These are phyloP conservation scores for Notechis scutatus DNA, from an alignment of 2,113 vertebrate genomes.

Conservation along the genomic window DNA sequence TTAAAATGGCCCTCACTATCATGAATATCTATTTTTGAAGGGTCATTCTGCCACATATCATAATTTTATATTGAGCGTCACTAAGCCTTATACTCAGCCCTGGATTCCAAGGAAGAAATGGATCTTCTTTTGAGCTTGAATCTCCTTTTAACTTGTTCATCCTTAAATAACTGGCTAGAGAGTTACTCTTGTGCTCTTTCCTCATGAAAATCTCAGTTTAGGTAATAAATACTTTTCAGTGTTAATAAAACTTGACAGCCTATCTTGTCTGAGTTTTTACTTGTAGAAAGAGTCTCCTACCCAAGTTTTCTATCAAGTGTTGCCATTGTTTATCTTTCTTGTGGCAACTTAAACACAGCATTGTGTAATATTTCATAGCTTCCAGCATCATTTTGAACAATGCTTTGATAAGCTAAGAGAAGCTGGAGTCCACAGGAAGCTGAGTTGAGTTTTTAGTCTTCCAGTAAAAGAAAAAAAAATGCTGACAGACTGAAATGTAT, in stretches of 20 bases:
- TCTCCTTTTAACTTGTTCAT: background rate
- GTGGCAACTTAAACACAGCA: background rate
- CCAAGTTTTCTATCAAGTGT: background rate
- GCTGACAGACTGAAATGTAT: constrained; percentile 51
- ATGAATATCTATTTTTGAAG: background rate
- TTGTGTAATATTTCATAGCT: constrained; percentile 7
- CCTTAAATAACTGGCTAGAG: background rate
- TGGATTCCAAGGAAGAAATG: background rate
- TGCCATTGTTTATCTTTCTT: background rate
- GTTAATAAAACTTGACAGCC: background rate
- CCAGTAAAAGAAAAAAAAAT: constrained; percentile 47
- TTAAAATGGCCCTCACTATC: background rate
- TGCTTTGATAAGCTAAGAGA: background rate
- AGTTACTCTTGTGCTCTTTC: background rate
- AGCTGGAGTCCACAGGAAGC: constrained; percentile 8
- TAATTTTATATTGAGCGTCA: background rate
- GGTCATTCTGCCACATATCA: background rate
- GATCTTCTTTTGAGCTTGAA: background rate
- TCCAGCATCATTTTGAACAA: background rate
- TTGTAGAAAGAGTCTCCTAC: background rate
- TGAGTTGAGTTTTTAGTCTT: constrained; percentile 56
- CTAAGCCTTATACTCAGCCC: background rate
- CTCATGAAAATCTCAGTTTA: background rate
- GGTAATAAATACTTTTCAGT: background rate
- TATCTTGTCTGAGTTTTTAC: background rate